These are phyloP conservation scores for Falco novaeseelandiae DNA, from an alignment of 2,797 vertebrate species.

Conservation along the genomic window DNA sequence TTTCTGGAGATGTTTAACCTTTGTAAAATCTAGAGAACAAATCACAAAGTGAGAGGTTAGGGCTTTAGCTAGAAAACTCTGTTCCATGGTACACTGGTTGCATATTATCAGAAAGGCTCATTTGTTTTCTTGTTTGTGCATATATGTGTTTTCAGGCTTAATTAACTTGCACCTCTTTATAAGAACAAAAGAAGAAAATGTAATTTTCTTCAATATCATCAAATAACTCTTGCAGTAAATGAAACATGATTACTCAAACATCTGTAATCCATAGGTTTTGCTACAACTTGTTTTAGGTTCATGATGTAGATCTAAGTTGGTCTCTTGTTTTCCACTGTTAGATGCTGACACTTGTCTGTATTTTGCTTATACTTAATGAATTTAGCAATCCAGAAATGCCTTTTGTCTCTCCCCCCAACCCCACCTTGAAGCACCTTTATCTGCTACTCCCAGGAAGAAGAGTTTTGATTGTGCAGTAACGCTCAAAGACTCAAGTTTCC, in stretches of 20 bases:
- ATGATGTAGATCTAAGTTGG: neutral
- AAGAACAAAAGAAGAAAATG: slow-evolving; percentile 22
- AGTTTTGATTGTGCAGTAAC: neutral
- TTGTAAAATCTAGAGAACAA: neutral
- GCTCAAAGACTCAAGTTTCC: neutral
- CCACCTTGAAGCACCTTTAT: neutral
- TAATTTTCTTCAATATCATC: neutral
- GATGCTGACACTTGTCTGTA: neutral
- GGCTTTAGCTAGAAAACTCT: neutral
- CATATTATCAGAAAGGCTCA: neutral
- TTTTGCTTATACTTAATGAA: neutral
- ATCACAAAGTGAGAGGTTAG: neutral
- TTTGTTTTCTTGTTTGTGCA: neutral
- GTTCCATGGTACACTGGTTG: neutral
- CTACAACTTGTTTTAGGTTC: neutral
- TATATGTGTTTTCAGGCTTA: neutral
- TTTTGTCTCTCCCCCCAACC: neutral
- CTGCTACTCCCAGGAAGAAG: neutral
- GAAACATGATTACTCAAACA: neutral
- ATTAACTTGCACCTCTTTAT: neutral
- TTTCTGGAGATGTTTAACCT: neutral
- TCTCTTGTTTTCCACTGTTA: neutral
- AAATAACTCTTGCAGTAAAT: slow-evolving; percentile 6
- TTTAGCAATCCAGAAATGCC: neutral
- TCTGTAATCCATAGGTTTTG: slow-evolving; percentile 25